Base-by-base conservation (phyloP, 2,888 invertebrate genomes). In the Eumerus sabulonum region DNA sequence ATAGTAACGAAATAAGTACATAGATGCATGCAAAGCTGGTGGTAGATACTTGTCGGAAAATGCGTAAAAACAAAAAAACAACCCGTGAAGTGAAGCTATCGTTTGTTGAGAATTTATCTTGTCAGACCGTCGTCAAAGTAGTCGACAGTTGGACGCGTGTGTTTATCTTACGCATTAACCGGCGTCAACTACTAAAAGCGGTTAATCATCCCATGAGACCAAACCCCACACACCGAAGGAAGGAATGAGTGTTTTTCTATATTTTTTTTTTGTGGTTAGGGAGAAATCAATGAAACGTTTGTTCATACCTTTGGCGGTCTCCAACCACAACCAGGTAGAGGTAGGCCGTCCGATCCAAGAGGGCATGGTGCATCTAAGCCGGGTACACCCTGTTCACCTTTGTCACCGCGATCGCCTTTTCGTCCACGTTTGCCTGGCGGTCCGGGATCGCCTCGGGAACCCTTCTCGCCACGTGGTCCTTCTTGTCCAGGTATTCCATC, bases 341-440 rank as follows among this genome's bases (percentile, higher is more conserved):
- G 98, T 86, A 98, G 92, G 79, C 99, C 99, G 90, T 99, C 98
- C 57, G 95, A 93, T 68, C 98, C 99, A 71, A 98, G 91, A 82
- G 99, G 99, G 91, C 99, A 99, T n/a, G 98, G 98, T 48, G 99
- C 99, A 90, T 99, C 98, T 85, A 99, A 91, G 40, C 98, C 98
- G 38, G 98, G 98, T 83, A 98, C 97, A 84, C 98, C 98, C 91
- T 96, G 96, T 86, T 97, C 97, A 68, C 98, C 98, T 90, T 96
- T 96, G 86, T 95, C 94, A 44, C 98, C 98, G 86, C 94, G 94
- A 89, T 96, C 95, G 36, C 98, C 98, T 90, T 96, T 96, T 84
- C 95, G 92, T 63, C 98, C 98, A 84, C 97, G 92, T 90, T 96
- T 96, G 76, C 98, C 98, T 79, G 93, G 90, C 66, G 94, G 94